These are phyloP conservation scores for Heloderma charlesbogerti DNA, from an alignment of 2,113 vertebrate species.

Conservation along the genomic window DNA sequence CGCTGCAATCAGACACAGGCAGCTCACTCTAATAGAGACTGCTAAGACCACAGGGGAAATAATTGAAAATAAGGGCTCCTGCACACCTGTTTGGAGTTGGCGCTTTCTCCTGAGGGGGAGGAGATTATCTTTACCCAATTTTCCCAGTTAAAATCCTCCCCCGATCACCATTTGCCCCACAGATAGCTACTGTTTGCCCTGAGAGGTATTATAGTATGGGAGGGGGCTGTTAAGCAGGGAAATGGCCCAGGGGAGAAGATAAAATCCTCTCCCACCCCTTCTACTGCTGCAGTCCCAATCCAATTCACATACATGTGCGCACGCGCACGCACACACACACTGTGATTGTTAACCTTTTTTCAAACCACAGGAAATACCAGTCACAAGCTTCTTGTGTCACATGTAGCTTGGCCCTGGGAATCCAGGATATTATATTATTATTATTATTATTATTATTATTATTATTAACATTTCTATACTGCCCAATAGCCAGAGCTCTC, in stretches of 20 bases:
- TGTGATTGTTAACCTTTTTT: background rate
- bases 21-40: background rate
- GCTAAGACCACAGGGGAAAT: constrained; percentile 45
- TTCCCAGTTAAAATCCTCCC: background rate
- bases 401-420: background rate
- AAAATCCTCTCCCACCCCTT: background rate
- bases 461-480: no score
- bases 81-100: constrained; percentile 55
- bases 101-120: background rate
- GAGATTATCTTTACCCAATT: background rate
- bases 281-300: background rate
- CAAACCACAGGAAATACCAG: background rate
- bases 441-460: no score
- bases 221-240: background rate
- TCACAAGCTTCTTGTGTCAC: background rate
- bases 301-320: background rate
- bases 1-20: fast-evolving
- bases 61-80: constrained; percentile 58
- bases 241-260: background rate
- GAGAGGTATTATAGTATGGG: no score
- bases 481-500: no score
- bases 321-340: background rate
- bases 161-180: background rate
- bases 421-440: background rate
- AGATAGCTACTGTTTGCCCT: background rate